Conservation (phyloP, 2,797 vertebrate species). For the Paratrypauchen microcephalus region DNA sequence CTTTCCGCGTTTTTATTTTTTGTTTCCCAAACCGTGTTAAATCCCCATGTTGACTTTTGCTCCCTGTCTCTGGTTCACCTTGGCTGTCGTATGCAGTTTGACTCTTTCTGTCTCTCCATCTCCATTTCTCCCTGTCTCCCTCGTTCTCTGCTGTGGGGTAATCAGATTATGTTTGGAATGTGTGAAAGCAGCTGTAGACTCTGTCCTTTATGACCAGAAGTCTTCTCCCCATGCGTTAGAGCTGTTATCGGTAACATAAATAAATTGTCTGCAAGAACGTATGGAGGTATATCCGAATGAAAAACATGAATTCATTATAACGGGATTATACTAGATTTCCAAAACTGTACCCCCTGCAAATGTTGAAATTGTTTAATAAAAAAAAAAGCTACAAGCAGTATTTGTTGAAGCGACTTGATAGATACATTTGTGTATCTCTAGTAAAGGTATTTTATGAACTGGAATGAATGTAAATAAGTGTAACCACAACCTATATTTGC, state of each 20-base stretch:
- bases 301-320: not conserved
- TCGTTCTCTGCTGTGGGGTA: slow-evolving; percentile 22
- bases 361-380: slow-evolving; percentile 16
- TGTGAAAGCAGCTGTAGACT: slow-evolving; percentile 39
- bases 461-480: no score
- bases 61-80: not conserved
- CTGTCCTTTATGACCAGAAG: not conserved
- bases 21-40: not conserved
- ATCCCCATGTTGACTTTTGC: not conserved
- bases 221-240: slow-evolving; percentile 19
- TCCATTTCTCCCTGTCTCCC: not conserved
- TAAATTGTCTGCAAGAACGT: slow-evolving; percentile 10
- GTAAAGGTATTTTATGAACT: not conserved
- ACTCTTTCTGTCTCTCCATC: not conserved
- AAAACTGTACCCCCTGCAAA: slow-evolving; percentile 3
- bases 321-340: slow-evolving; percentile 14
- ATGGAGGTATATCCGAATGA: not conserved
- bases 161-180: slow-evolving; percentile 59
- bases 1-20: not conserved
- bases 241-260: slow-evolving; percentile 6
- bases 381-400: not conserved
- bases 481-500: no score
- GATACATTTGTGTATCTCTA: not conserved
- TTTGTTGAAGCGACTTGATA: not conserved
- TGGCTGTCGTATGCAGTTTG: not conserved